A percentile compares a stretch with the other conserved stretches of the same genome.
Conservation (phyloP, 2,113 vertebrate genomes). For the Ceuthmochares aereus region DNA sequence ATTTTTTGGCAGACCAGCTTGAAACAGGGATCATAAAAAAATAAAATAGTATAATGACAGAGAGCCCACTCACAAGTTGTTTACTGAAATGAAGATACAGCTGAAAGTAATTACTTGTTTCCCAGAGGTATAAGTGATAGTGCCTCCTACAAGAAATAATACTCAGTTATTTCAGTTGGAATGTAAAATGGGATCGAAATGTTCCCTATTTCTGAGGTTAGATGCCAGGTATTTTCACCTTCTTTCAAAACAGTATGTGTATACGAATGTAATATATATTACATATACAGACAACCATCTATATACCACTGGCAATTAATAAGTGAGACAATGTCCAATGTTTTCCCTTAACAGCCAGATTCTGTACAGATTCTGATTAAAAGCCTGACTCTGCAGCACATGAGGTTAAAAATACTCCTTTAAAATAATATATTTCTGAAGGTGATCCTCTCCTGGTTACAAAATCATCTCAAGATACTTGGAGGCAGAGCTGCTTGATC, state of each 20-base stretch:
- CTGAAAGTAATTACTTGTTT: slow-evolving; percentile 61
- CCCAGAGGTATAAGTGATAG: slow-evolving; percentile 47
- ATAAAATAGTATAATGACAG: slow-evolving; percentile 43
- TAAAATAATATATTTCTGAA: not conserved
- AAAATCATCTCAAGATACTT: not conserved
- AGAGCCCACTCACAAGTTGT: slow-evolving; percentile 53
- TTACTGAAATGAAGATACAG: slow-evolving; percentile 63
- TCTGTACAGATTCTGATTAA: slow-evolving; percentile 12
- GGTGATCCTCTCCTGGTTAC: not conserved
- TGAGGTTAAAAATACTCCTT: slow-evolving; percentile 41
- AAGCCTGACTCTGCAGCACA: not conserved
- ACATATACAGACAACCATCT: slow-evolving; percentile 18
- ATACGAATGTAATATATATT: not conserved
- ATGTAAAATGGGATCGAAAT: slow-evolving; percentile 45
- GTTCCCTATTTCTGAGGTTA: slow-evolving; percentile 40
- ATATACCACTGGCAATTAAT: not conserved
- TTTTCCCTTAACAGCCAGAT: slow-evolving; percentile 31
- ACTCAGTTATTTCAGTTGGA: slow-evolving; percentile 48
- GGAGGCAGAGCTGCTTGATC: not conserved
- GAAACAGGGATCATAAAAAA: slow-evolving; percentile 39
- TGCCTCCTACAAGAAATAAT: slow-evolving; percentile 40
- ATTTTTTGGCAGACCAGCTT: slow-evolving; percentile 44
- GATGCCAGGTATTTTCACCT: slow-evolving; percentile 31
- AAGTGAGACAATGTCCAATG: slow-evolving; percentile 18
- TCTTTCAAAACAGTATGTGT: slow-evolving; percentile 8